These are phyloP conservation scores for Sympetrum striolatum DNA, from an alignment of 2,888 invertebrate genomes.

Conservation along the genomic window DNA sequence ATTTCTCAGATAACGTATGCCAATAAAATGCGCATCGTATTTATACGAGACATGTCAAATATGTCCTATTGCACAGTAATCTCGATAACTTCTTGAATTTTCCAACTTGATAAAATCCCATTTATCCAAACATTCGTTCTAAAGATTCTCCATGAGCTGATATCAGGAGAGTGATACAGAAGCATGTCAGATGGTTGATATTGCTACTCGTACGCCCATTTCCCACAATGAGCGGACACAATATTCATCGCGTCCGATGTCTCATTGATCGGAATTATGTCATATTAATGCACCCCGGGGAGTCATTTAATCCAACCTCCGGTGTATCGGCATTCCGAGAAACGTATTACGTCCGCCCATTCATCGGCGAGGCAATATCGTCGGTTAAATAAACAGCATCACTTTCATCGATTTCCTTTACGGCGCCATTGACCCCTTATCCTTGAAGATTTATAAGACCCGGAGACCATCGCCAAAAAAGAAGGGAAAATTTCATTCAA, in stretches of 20 bases:
- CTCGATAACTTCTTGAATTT: too few relatives aligned
- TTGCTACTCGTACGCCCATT: too few relatives aligned
- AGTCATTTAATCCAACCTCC: background rate
- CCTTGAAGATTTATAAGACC: background rate
- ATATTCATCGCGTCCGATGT: background rate
- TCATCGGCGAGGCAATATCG: background rate
- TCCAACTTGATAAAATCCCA: too few relatives aligned
- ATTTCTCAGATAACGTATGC: too few relatives aligned
- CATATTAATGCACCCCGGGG: background rate
- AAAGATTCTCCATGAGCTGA: too few relatives aligned
- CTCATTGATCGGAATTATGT: background rate
- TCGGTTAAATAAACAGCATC: background rate
- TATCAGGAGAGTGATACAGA: too few relatives aligned
- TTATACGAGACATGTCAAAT: too few relatives aligned
- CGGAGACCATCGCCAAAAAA: background rate
- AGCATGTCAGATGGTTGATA: too few relatives aligned
- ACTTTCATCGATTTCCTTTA: background rate
- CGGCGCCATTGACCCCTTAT: background rate
- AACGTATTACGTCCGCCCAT: background rate
- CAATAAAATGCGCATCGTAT: too few relatives aligned
- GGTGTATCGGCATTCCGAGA: background rate
- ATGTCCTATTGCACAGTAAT: too few relatives aligned
- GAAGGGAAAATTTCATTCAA: background rate
- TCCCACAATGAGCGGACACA: too few relatives aligned
- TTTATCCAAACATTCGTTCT: too few relatives aligned